Conservation (phyloP, 2,797 vertebrate species). For the Pseudochirops corinnae region DNA sequence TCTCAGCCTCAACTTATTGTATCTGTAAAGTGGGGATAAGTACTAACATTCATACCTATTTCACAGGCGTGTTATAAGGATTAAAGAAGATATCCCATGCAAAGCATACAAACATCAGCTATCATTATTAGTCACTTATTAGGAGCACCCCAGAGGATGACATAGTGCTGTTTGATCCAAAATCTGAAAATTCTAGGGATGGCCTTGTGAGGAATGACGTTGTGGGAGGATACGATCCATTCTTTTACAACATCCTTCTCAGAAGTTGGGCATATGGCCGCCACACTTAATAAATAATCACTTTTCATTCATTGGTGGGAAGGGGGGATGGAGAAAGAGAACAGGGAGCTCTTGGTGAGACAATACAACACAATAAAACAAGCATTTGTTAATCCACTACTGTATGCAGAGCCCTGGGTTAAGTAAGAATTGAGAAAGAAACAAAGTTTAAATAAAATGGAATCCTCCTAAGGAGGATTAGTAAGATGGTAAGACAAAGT, state of each 20-base stretch:
- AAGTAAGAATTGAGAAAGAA: not conserved
- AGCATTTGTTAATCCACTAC: not conserved
- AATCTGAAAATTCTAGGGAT: no score
- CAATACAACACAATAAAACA: not conserved
- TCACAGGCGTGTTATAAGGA: not conserved
- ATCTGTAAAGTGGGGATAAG: not conserved
- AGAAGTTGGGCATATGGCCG: no score
- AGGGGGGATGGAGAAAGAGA: not conserved
- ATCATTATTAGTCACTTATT: no score
- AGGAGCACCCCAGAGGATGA: no score
- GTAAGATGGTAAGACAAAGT: not conserved
- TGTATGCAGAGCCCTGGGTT: not conserved
- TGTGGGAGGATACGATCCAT: no score
- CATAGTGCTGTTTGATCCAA: no score
- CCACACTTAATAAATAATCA: not conserved
- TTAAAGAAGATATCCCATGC: not conserved
- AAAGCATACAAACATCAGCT: no score
- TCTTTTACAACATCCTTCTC: no score
- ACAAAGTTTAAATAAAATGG: not conserved
- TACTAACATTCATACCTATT: not conserved
- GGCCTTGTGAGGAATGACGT: no score
- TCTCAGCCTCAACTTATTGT: not conserved
- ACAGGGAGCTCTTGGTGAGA: not conserved
- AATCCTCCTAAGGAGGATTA: not conserved
- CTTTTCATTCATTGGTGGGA: not conserved